These are phyloP conservation scores for Alces alces DNA, from an alignment of 2,113 vertebrate genomes.

Conservation along the genomic window DNA sequence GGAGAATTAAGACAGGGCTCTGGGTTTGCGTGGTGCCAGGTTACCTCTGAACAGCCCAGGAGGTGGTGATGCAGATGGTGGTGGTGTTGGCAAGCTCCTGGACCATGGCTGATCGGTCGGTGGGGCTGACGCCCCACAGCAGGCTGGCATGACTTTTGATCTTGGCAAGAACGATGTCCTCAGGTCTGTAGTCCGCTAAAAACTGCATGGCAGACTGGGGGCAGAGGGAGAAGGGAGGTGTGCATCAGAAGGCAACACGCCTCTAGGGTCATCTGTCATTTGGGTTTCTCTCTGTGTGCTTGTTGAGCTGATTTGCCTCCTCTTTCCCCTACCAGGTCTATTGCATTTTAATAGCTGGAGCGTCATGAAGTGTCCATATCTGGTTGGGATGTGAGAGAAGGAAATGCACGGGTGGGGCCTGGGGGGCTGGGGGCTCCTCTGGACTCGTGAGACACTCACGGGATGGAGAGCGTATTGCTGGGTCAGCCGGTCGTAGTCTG, in stretches of 20 bases:
- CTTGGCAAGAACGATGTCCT: slow-evolving; percentile 75
- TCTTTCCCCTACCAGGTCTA: fast-evolving
- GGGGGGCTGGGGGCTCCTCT: neutral
- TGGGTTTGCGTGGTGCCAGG: fast-evolving
- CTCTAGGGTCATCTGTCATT: fast-evolving
- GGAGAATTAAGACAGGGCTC: neutral
- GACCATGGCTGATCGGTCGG: slow-evolving; percentile 72
- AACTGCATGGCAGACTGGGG: slow-evolving; percentile 75
- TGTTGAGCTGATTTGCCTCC: too few species aligned
- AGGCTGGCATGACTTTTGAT: slow-evolving; percentile 82
- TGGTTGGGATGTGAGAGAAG: neutral
- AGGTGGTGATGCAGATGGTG: slow-evolving; percentile 73
- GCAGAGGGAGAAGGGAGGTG: neutral
- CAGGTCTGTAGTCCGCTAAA: slow-evolving; percentile 74
- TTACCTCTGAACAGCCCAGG: slow-evolving; percentile 74
- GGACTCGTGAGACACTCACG: slow-evolving; percentile 32
- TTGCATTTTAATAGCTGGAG: neutral
- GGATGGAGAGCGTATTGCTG: slow-evolving; percentile 75
- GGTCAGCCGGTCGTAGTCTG: slow-evolving; percentile 73
- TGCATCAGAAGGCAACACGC: fast-evolving
- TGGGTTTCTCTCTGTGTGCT: neutral
- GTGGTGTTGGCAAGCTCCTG: slow-evolving; percentile 76
- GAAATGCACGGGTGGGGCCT: fast-evolving
- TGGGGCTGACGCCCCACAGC: slow-evolving; percentile 79
- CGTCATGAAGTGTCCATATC: fast-evolving